A percentile compares a stretch with the other conserved stretches of the same genome.
Evolutionary conservation across 2,888 invertebrate genomes (phyloP).

Genomic region (Plemyria rubiginata): DNA sequence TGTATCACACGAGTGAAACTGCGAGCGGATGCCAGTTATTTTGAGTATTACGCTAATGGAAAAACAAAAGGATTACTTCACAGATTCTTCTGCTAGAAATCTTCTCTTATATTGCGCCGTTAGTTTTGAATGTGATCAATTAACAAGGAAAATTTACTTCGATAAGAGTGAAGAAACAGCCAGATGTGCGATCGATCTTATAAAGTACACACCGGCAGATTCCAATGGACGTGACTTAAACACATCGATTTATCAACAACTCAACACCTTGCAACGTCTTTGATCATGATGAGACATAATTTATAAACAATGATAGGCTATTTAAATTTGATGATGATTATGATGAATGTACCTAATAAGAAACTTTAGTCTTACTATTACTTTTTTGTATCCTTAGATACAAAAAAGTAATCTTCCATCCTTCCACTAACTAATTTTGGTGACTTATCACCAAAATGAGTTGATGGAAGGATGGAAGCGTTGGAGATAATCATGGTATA

Average conservation of each 20-base stretch:
- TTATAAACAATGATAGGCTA: conserved; percentile 23
- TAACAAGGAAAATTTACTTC: conserved; percentile 21
- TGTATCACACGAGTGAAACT: no score
- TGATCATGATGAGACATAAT: conserved; percentile 22
- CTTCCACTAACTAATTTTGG: no score
- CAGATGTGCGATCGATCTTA: conserved; percentile 34
- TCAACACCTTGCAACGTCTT: conserved; percentile 1
- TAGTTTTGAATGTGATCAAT: neutral
- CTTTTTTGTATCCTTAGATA: no score
- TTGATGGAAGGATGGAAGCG: no score
- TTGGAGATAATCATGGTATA: no score
- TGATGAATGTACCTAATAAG: neutral
- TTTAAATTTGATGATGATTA: conserved; percentile 1
- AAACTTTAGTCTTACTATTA: no score
- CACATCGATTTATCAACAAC: conserved; percentile 33
- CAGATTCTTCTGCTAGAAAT: no score
- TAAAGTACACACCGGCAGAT: conserved; percentile 39
- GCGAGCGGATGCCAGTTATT: no score
- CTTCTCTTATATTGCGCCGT: neutral
- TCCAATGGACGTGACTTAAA: conserved; percentile 35
- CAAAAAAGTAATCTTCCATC: no score
- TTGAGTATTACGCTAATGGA: no score
- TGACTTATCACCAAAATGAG: no score
- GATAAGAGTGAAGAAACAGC: conserved; percentile 27
- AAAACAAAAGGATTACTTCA: no score